A percentile compares a stretch with the other conserved stretches of the same genome.
phyloP scores from a whole-genome alignment of 2,113 vertebrate genomes.

The Muntiacus muntjak region DNA sequence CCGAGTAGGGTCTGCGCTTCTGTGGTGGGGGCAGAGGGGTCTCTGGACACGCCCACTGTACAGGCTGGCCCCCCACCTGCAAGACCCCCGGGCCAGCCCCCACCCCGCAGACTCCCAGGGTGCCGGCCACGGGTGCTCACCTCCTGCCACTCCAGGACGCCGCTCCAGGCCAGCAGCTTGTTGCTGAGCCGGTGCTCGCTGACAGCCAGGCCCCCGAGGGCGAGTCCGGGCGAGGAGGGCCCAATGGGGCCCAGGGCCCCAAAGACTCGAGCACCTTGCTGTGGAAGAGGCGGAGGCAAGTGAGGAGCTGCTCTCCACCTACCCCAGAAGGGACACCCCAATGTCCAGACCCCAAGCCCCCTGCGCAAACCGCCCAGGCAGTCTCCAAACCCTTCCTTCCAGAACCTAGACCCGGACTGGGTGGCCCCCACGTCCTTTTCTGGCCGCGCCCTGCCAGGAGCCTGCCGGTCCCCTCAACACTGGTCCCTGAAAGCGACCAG shows the following conservation, averaged over 20 bases:
- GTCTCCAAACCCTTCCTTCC: neutral
- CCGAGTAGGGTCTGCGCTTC: conserved; percentile 90
- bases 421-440: neutral
- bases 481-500: neutral
- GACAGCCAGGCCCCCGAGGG: conserved; percentile 76
- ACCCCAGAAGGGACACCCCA: neutral
- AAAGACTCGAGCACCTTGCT: conserved; percentile 67
- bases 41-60: neutral
- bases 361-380: fast-evolving
- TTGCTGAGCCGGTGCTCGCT: conserved; percentile 83
- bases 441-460: fast-evolving
- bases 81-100: neutral
- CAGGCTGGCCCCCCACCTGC: fast-evolving
- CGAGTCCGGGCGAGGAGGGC: conserved; percentile 73
- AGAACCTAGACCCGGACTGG: neutral
- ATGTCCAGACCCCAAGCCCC: neutral
- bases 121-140: conserved; percentile 57
- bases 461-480: neutral
- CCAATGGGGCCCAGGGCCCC: conserved; percentile 80
- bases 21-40: conserved; percentile 39
- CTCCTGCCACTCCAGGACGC: conserved; percentile 94
- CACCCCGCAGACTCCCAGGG: fast-evolving
- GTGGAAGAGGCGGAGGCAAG: neutral
- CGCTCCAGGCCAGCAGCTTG: conserved; percentile 93
- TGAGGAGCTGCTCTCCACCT: neutral